A percentile compares a stretch with the other conserved stretches of the same genome.
Conservation (phyloP, 2,113 vertebrate genomes). For the Phyllostomus hastatus region DNA sequence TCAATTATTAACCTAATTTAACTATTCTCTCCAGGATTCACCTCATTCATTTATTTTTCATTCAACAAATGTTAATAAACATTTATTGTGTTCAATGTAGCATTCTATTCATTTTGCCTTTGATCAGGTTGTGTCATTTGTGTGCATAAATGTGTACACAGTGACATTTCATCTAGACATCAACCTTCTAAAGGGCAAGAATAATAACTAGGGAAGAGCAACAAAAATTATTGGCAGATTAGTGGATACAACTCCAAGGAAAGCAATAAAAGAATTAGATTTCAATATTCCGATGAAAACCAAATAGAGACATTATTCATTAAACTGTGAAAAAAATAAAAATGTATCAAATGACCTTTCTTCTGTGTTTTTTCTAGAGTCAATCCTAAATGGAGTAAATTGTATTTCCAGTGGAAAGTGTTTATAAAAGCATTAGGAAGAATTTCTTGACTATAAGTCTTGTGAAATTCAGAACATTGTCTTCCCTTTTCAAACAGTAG, state of each 20-base stretch:
- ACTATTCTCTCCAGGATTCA: constrained; percentile 7
- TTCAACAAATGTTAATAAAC: constrained; percentile 48
- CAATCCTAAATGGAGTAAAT: not conserved
- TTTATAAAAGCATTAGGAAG: not conserved
- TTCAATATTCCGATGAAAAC: not conserved
- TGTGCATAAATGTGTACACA: rapidly evolving
- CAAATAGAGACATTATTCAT: not conserved
- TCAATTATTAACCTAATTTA: constrained; percentile 60
- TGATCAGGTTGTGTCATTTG: not conserved
- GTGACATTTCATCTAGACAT: not conserved
- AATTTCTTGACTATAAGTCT: not conserved
- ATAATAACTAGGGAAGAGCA: not conserved
- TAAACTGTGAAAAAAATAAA: not conserved
- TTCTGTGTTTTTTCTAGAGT: not conserved
- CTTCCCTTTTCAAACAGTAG: constrained; percentile 4
- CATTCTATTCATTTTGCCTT: not conserved
- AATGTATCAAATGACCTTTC: not conserved
- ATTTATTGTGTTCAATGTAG: not conserved
- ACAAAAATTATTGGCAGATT: not conserved
- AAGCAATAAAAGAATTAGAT: not conserved
- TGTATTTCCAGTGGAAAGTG: not conserved
- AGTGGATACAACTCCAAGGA: not conserved
- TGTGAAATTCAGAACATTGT: constrained; percentile 7
- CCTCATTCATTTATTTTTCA: constrained; percentile 59
- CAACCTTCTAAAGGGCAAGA: not conserved